These are phyloP conservation scores for Ophiothrix spiculata DNA, from an alignment of 35 echinoderm and acorn worm genomes.

Conservation along the genomic window DNA sequence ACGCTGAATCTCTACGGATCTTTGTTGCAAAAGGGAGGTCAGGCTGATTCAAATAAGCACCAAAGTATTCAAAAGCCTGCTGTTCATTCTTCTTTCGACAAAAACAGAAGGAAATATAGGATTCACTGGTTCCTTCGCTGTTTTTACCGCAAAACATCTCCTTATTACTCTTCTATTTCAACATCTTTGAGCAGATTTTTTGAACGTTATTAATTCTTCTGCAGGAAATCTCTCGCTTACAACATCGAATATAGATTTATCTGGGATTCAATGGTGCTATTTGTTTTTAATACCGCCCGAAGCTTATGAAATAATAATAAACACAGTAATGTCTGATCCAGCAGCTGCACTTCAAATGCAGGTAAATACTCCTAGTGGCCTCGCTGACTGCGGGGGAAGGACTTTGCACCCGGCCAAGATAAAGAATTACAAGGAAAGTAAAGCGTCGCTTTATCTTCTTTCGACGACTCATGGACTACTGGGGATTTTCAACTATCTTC, in stretches of 20 bases:
- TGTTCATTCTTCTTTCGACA: neutral
- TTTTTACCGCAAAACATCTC: neutral
- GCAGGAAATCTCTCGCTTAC: neutral
- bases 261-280: neutral
- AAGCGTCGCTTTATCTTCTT: neutral
- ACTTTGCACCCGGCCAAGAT: neutral
- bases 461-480: neutral
- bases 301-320: conserved; percentile 7
- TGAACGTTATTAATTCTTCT: neutral
- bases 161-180: neutral
- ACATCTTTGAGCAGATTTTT: neutral
- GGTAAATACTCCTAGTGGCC: conserved; percentile 8
- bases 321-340: conserved; percentile 7
- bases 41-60: neutral
- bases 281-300: neutral
- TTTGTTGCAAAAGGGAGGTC: conserved; percentile 1
- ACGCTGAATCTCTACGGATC: neutral
- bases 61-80: neutral
- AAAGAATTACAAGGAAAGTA: neutral
- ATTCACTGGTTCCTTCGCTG: neutral
- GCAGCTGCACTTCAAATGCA: conserved; percentile 1
- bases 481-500: neutral
- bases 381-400: neutral
- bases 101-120: neutral
- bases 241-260: neutral